These are phyloP conservation scores for Argyrosomus japonicus DNA, from an alignment of 2,113 vertebrate genomes.

Conservation along the genomic window DNA sequence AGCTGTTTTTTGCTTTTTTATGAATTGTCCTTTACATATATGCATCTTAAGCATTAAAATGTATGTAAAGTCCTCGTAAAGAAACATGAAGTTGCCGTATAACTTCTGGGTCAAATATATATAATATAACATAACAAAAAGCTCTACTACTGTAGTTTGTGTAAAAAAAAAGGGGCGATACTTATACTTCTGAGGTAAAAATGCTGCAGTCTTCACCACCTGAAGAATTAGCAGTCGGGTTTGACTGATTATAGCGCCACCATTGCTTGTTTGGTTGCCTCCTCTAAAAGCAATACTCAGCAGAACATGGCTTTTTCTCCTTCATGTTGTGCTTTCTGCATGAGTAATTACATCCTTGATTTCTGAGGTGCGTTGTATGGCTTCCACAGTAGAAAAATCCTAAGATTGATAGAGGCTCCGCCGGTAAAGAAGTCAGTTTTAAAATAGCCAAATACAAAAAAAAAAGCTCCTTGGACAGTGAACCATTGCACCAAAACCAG, in stretches of 20 bases:
- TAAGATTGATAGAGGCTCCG: slow-evolving; percentile 93
- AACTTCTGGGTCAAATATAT: slow-evolving; percentile 19
- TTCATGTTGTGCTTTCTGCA: slow-evolving; percentile 95
- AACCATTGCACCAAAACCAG: slow-evolving; percentile 77
- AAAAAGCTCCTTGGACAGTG: slow-evolving; percentile 81
- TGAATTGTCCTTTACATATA: neutral
- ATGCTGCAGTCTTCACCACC: slow-evolving; percentile 87
- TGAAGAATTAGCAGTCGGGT: slow-evolving; percentile 93
- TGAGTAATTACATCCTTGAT: slow-evolving; percentile 98
- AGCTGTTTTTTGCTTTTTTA: neutral
- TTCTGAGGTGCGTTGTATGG: slow-evolving; percentile 95
- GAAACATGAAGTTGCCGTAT: neutral
- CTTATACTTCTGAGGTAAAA: slow-evolving; percentile 34
- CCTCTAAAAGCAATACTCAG: slow-evolving; percentile 96
- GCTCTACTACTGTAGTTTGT: slow-evolving; percentile 14
- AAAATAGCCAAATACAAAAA: slow-evolving; percentile 87
- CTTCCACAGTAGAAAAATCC: slow-evolving; percentile 91
- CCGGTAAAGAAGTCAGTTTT: slow-evolving; percentile 90
- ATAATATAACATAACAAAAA: no score
- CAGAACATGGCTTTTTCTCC: slow-evolving; percentile 92
- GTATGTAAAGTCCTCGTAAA: neutral
- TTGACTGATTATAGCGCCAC: slow-evolving; percentile 95
- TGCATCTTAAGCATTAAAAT: neutral
- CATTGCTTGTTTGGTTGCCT: slow-evolving; percentile 88
- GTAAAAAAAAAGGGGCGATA: slow-evolving; percentile 26